A percentile compares a stretch with the other conserved stretches of the same genome.
Conservation (phyloP, 2,113 vertebrate genomes). For the Microcebus jonahi region DNA sequence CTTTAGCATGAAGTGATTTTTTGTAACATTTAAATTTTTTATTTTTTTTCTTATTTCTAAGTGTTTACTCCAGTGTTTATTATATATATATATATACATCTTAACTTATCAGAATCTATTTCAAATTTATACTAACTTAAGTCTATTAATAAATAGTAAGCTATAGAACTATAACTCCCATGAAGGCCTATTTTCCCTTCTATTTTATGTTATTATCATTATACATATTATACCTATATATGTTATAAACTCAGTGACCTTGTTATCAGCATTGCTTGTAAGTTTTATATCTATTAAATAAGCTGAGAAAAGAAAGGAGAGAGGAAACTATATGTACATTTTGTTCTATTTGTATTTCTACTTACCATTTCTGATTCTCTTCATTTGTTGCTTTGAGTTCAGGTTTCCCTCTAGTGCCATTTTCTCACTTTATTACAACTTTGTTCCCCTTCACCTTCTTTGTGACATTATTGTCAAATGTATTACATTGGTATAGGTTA, state of each 20-base stretch:
- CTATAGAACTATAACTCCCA: background rate
- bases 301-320: background rate
- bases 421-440: background rate
- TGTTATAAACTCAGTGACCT: background rate
- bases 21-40: background rate
- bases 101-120: background rate
- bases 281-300: background rate
- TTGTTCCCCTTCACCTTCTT: background rate
- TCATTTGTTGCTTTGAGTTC: background rate
- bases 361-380: background rate
- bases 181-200: background rate
- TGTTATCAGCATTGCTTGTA: background rate
- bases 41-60: background rate
- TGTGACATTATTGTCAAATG: background rate
- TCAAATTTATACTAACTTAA: background rate
- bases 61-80: background rate
- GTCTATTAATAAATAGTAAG: background rate
- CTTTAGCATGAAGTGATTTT: background rate
- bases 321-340: background rate
- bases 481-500: background rate
- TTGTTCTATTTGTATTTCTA: background rate
- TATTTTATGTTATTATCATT: background rate
- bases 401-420: background rate
- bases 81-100: background rate
- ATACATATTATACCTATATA: background rate